Evolutionary conservation across 2,113 vertebrate species (phyloP).

Genomic region (Brachypteracias leptosomus): DNA sequence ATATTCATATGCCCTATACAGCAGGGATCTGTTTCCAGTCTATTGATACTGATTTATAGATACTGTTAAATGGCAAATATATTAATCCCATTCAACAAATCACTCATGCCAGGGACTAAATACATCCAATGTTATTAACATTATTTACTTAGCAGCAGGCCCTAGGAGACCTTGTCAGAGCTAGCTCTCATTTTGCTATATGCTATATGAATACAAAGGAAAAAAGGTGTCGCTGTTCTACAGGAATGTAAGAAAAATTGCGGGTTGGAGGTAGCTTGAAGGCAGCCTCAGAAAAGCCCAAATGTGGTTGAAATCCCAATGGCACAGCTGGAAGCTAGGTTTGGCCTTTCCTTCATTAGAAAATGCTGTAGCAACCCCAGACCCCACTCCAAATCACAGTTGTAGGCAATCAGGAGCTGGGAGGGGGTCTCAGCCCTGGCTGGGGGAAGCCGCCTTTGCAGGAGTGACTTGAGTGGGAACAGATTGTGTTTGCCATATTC

Average conservation of each 20-base stretch:
- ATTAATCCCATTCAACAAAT: not conserved
- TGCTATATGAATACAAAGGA: not conserved
- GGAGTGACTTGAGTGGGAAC: not conserved
- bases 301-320: not conserved
- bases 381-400: not conserved
- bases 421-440: not conserved
- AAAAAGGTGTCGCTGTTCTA: not conserved
- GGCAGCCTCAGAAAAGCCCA: not conserved
- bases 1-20: not conserved
- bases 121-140: not conserved
- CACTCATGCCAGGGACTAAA: not conserved
- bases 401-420: not conserved
- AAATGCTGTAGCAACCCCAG: not conserved
- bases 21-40: not conserved
- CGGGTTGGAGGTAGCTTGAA: not conserved
- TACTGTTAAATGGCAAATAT: not conserved
- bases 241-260: not conserved
- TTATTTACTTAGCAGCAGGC: not conserved
- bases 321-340: not conserved
- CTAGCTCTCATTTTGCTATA: not conserved
- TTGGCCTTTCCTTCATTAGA: not conserved
- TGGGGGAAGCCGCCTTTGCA: not conserved
- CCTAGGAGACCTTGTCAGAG: not conserved
- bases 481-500: not conserved
- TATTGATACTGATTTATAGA: not conserved